Conservation (phyloP, 2,113 vertebrate genomes). For the Actinemys pallida region DNA sequence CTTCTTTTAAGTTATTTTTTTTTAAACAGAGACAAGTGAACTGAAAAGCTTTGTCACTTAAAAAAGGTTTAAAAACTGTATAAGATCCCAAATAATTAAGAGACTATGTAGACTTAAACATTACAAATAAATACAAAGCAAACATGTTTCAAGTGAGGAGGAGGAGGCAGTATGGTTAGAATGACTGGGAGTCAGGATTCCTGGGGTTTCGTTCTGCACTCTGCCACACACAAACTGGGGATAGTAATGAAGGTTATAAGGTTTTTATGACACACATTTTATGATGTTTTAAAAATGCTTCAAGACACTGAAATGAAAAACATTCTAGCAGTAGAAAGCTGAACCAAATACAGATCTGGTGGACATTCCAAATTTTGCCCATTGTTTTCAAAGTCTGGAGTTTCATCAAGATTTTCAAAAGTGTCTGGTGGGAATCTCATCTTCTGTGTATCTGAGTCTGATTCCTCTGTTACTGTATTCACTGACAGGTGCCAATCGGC, state of each 20-base stretch:
- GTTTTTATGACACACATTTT: neutral
- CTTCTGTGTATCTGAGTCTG: neutral
- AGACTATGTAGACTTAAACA: constrained; percentile 17
- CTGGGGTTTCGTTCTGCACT: neutral
- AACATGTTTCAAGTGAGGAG: neutral
- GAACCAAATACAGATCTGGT: neutral
- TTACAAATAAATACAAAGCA: neutral
- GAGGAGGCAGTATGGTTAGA: neutral
- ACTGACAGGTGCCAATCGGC: neutral
- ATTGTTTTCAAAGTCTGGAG: neutral
- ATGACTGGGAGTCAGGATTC: neutral
- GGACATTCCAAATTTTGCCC: neutral
- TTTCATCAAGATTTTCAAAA: neutral
- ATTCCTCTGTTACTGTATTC: constrained; percentile 7
- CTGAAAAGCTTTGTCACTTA: constrained; percentile 66
- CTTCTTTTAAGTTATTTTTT: constrained; percentile 72
- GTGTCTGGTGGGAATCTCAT: neutral
- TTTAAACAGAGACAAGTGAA: constrained; percentile 69
- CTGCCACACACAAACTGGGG: neutral
- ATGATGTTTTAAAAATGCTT: neutral
- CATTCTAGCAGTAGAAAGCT: neutral
- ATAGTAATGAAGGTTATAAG: neutral
- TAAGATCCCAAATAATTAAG: constrained; percentile 69
- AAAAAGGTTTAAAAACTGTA: constrained; percentile 59
- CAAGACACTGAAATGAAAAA: neutral